Evolutionary conservation across 1,140 invertebrate genomes (phyloP), one percentile per base, ranked within the genome.

Genomic region (Aphis craccivora): DNA sequence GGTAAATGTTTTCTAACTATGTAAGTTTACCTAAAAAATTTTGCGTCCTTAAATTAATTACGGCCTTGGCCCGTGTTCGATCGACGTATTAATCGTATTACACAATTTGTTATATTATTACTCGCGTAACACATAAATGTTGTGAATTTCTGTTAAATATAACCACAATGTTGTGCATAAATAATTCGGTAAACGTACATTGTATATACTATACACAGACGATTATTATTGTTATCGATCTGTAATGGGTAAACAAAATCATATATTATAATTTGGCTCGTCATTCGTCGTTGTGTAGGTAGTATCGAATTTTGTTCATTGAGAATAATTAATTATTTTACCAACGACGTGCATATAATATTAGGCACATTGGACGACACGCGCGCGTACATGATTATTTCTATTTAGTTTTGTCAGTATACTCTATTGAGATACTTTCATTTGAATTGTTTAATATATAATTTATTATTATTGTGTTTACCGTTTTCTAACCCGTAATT

Each of bases 141-240:
- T 67, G 60, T 67, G 60, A 67, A 67, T 67, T 67, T 18, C 2
- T 81, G 35, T 37, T 81, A 81, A 22, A 81, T 35, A 81, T 81
- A 81, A 81, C 35, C 6, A 22, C 18, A 7, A 67, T n/a, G 60
- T 37, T 81, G 76, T 81, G 76, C 20, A 81, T 81, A 81, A 81
- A 81, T 81, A 81, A 81, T 81, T 81, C 20, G 2, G 35, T 81
- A 23, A 81, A 81, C n/a, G 35, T 35, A 7, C n/a, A 37, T n/a
- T n/a, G 67, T 35, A 18, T 76, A 35, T 40, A 83, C 35, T 76
- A 35, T 40, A 83, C 35, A 25, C 11, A 60, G 25, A 30, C 9
- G 55, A 60, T 60, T 83, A 84, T 40, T 84, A 43, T 84, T 84
- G 37, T 43, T 84, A 84, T 84, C 76, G 76, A 81, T 81, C 14